Conservation (phyloP, 2,113 vertebrate species). For the Australoheros scitulus region DNA sequence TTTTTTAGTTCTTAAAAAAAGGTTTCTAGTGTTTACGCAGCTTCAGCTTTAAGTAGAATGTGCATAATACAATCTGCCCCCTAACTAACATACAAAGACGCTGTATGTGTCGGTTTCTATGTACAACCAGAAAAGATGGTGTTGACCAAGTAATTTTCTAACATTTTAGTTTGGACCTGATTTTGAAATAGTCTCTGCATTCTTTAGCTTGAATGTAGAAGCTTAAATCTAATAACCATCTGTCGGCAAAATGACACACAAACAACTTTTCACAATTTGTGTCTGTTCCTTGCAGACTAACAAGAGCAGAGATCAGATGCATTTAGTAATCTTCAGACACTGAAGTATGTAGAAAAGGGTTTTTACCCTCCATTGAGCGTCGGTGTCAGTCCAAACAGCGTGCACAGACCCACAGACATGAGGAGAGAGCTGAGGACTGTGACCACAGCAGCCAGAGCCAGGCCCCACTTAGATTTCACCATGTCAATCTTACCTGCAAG, state of each 20-base stretch:
- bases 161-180: not conserved
- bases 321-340: not conserved
- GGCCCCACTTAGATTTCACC: conserved; percentile 99
- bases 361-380: conserved; percentile 97
- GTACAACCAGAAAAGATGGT: fast-evolving
- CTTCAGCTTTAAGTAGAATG: too few relatives aligned
- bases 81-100: not conserved
- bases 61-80: not conserved
- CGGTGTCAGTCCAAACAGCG: conserved; percentile 94
- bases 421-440: conserved; percentile 98
- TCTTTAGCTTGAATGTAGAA: not conserved
- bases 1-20: too few relatives aligned
- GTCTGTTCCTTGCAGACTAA: not conserved
- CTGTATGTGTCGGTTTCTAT: not conserved
- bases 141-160: too few relatives aligned
- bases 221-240: not conserved
- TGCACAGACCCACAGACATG: conserved; percentile 98
- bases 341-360: not conserved
- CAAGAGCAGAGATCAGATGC: not conserved
- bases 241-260: not conserved
- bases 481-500: conserved; percentile 95
- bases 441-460: conserved; percentile 95
- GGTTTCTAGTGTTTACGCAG: too few relatives aligned
- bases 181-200: not conserved
- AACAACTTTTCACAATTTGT: not conserved